phyloP scores from a whole-genome alignment of 2,113 vertebrate species.

The Heteronetta atricapilla region DNA sequence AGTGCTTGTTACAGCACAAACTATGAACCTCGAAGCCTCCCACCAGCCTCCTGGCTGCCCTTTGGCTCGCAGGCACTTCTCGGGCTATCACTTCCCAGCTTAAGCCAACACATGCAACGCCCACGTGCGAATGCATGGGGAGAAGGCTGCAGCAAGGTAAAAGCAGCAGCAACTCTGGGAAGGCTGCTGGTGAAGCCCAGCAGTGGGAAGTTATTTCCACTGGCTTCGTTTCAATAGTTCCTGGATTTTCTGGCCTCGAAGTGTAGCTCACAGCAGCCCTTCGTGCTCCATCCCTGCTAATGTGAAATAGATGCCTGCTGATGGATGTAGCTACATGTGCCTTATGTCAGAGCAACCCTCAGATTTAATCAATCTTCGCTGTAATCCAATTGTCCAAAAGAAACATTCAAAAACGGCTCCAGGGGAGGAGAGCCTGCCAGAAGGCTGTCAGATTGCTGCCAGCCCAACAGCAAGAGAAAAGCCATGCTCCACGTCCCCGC shows the following conservation, averaged over 20 bases:
- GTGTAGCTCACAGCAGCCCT: not conserved
- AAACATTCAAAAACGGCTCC: not conserved
- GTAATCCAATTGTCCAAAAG: not conserved
- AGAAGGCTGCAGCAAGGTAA: not conserved
- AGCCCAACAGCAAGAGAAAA: not conserved
- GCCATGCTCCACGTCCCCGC: accelerated
- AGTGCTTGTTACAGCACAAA: not conserved
- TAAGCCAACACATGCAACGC: not conserved
- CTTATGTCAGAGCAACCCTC: not conserved
- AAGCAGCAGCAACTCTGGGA: not conserved
- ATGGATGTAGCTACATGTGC: not conserved
- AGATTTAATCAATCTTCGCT: not conserved
- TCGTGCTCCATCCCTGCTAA: not conserved
- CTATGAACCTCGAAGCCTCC: not conserved
- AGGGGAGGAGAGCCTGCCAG: not conserved
- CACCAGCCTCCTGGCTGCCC: not conserved
- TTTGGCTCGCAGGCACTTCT: not conserved
- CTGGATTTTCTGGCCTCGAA: not conserved
- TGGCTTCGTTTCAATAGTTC: not conserved
- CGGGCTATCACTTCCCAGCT: not conserved
- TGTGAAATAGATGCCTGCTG: not conserved
- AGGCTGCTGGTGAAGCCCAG: not conserved
- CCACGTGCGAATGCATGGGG: not conserved
- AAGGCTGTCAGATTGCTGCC: not conserved
- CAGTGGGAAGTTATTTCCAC: not conserved